Base-by-base conservation (phyloP, 2,888 invertebrate species). In the Apamea crenata region DNA sequence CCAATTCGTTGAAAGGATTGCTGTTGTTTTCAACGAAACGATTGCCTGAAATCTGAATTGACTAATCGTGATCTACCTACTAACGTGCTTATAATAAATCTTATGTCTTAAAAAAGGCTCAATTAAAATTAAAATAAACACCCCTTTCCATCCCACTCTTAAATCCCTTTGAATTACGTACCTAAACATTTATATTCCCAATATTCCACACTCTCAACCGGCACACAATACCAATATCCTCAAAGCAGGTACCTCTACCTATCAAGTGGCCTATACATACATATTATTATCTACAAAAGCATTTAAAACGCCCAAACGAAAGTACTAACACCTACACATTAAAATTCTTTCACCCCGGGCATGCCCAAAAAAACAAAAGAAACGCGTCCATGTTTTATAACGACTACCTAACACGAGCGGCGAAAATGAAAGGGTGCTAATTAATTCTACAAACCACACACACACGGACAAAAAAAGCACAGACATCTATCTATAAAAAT, bases 361-460 rank as follows among this genome's bases (percentile, higher is more conserved):
- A 91, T 93, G 25, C 61, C 32, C 90, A 59, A 81, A 87, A 84
- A 84, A 87, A 79, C 73, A 90, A 90, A 90, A 88, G 81, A 89
- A 88, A 90, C 21, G 40, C 67, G 29, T 16, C 72, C 78, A 91
- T 92, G 92, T 93, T 93, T 93, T 90, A 91, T 92, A 94, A 93
- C 91, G 92, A 91, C 89, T 89, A 86, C 91, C 90, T 92, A 93
- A 93, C 92, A 87, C 91, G 89, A 84, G 87, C 77, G 87, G 85
- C 79, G 88, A 91, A 93, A 94, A 94, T 93, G 92, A 94, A 94
- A 94, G 92, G 92, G 85, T 91, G 90, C 92, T 94, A 95, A 95
- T 95, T 95, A 94, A 95, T 95, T 94, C 93, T 89, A 88, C 93
- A 93, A 95, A 94, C 93, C 94, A 89, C 92, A 92, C 47, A 91